Percentiles rank a stretch among this genome's conserved stretches.
These are phyloP conservation scores for Linnaemya vulpina DNA, from an alignment of 2,888 invertebrate species.

Conservation along the genomic window DNA sequence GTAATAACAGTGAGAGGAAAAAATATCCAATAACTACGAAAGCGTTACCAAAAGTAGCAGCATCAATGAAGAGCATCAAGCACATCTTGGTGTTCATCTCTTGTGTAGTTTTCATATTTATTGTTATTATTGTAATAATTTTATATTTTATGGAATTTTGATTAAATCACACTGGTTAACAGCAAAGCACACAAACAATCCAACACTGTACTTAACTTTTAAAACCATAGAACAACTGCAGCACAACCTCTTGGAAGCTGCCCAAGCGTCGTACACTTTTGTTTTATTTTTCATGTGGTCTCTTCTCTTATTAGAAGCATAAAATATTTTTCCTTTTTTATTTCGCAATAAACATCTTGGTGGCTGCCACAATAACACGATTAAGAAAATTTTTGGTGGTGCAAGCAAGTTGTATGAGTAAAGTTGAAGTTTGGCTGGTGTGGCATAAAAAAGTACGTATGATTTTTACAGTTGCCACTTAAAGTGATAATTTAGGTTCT, in stretches of 20 bases:
- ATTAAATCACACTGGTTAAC: constrained; percentile 72
- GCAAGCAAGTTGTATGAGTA: neutral
- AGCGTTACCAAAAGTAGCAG: constrained; percentile 41
- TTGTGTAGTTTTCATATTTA: constrained; percentile 69
- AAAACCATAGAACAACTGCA: constrained; percentile 6
- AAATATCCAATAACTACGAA: constrained; percentile 39
- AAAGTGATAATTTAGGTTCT: constrained; percentile 72
- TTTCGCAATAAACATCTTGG: constrained; percentile 35
- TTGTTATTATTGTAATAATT: constrained; percentile 73
- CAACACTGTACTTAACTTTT: constrained; percentile 31
- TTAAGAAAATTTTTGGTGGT: constrained; percentile 51
- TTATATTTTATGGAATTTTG: constrained; percentile 73
- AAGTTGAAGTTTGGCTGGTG: constrained; percentile 40
- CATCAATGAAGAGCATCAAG: constrained; percentile 43
- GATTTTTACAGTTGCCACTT: constrained; percentile 71
- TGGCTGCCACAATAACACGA: constrained; percentile 51
- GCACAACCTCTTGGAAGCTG: constrained; percentile 21
- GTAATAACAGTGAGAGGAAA: constrained; percentile 45
- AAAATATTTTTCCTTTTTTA: no score
- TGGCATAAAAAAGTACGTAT: constrained; percentile 62
- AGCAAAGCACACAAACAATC: constrained; percentile 55
- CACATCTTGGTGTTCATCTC: constrained; percentile 63
- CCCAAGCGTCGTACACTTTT: constrained; percentile 14
- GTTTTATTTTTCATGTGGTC: neutral
- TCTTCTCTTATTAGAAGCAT: constrained; percentile 33